Conservation (phyloP, 2,113 vertebrate species). For the Athene cunicularia region DNA sequence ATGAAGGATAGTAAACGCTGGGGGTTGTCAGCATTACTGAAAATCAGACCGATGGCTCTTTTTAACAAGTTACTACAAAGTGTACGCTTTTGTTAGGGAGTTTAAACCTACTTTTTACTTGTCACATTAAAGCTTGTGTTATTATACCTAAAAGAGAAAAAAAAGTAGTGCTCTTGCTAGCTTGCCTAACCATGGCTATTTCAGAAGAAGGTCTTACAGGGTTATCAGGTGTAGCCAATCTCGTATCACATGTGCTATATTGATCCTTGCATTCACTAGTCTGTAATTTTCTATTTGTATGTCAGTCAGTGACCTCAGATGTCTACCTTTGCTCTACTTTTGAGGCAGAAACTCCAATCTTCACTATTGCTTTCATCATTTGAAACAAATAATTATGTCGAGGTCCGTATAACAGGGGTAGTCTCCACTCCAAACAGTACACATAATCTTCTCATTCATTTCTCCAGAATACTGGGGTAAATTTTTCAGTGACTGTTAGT, state of each 20-base stretch:
- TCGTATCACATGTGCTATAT: neutral
- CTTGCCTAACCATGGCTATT: neutral
- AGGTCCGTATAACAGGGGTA: neutral
- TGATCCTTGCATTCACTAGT: neutral
- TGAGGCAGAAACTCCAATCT: neutral
- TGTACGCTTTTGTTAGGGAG: neutral
- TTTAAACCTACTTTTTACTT: neutral
- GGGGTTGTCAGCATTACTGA: neutral
- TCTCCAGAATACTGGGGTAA: neutral
- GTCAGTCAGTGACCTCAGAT: neutral
- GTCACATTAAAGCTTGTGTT: neutral
- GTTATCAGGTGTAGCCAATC: neutral
- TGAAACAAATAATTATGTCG: neutral
- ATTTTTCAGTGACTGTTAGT: neutral
- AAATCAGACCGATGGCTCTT: neutral
- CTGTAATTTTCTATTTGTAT: neutral
- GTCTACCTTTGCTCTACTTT: neutral
- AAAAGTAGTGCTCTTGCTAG: neutral
- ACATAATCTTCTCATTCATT: neutral
- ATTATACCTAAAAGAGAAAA: neutral
- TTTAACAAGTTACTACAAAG: neutral
- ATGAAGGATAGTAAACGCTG: neutral
- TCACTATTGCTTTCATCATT: neutral
- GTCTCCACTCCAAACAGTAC: neutral
- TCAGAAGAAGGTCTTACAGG: neutral